phyloP scores from a whole-genome alignment of 1,140 invertebrate genomes.

The Magallana angulata region DNA sequence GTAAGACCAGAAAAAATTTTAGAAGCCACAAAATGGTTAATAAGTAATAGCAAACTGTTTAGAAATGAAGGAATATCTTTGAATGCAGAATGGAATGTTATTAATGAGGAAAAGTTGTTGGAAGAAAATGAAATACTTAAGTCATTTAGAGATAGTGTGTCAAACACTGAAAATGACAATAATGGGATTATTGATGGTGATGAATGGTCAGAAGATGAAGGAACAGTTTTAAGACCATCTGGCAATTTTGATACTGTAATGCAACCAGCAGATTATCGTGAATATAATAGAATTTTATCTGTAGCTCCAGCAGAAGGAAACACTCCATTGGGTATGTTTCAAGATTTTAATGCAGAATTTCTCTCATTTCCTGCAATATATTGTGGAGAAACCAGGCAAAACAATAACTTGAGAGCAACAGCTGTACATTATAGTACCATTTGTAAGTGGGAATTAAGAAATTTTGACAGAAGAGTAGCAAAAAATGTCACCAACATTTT shows the following conservation, averaged over 20 bases:
- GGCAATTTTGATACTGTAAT: conserved; percentile 51
- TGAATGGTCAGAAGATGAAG: conserved; percentile 34
- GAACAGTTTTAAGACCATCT: no score
- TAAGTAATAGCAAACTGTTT: conserved; percentile 38
- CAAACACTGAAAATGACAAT: not conserved
- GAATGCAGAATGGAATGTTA: conserved; percentile 41
- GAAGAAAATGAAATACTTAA: no score
- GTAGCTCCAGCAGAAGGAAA: conserved; percentile 48
- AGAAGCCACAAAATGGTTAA: conserved; percentile 43
- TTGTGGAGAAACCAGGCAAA: conserved; percentile 53
- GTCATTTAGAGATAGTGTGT: no score
- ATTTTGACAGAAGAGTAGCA: conserved; percentile 50
- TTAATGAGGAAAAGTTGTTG: not conserved
- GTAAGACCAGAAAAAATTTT: conserved; percentile 47
- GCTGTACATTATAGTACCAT: conserved; percentile 51
- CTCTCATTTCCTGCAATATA: conserved; percentile 60
- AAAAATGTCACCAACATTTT: conserved; percentile 39
- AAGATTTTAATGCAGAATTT: conserved; percentile 50
- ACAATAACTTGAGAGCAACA: conserved; percentile 9
- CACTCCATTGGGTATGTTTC: conserved; percentile 43
- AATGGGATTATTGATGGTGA: conserved; percentile 4
- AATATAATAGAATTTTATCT: conserved; percentile 27
- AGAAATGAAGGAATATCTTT: conserved; percentile 41
- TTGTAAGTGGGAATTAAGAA: conserved; percentile 48
- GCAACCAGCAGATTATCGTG: conserved; percentile 18